These are phyloP conservation scores for Crepidodera aurea DNA, from an alignment of 2,888 invertebrate species.

Conservation along the genomic window DNA sequence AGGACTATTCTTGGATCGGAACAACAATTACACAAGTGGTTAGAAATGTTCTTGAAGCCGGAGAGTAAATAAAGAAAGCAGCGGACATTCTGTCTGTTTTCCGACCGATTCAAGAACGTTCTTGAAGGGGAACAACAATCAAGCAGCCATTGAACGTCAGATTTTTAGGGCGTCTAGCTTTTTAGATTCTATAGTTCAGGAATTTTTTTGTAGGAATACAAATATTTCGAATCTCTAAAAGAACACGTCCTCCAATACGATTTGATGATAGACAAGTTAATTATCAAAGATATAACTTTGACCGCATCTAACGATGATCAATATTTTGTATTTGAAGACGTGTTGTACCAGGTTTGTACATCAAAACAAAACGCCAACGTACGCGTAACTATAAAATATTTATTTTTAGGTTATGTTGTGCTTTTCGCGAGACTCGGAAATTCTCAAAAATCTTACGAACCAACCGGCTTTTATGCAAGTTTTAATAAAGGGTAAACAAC, in stretches of 20 bases:
- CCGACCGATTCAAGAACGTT: too few species aligned
- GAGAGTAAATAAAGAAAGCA: too few species aligned
- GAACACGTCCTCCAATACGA: conserved; percentile 86
- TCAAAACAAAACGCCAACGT: not conserved
- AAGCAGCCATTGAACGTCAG: too few species aligned
- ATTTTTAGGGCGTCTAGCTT: too few species aligned
- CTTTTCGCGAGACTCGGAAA: conserved; percentile 87
- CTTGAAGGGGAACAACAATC: too few species aligned
- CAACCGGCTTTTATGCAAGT: conserved; percentile 75
- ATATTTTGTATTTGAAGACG: conserved; percentile 97
- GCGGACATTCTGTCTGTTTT: too few species aligned
- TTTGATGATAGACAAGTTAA: conserved; percentile 90
- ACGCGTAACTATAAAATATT: not conserved
- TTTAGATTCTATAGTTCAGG: too few species aligned
- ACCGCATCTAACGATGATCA: conserved; percentile 98
- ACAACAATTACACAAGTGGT: too few species aligned
- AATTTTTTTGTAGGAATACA: conserved; percentile 73
- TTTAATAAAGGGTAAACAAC: conserved; percentile 75
- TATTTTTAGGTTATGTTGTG: conserved; percentile 77
- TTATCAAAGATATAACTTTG: conserved; percentile 94
- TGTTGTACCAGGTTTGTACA: conserved; percentile 68
- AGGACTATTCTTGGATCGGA: too few species aligned
- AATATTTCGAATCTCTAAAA: conserved; percentile 83
- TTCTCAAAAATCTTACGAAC: conserved; percentile 74
- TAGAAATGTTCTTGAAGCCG: too few species aligned